A percentile compares a stretch with the other conserved stretches of the same genome.
Evolutionary conservation across 2,113 vertebrate species (phyloP).

Genomic region (Capreolus pygargus): DNA sequence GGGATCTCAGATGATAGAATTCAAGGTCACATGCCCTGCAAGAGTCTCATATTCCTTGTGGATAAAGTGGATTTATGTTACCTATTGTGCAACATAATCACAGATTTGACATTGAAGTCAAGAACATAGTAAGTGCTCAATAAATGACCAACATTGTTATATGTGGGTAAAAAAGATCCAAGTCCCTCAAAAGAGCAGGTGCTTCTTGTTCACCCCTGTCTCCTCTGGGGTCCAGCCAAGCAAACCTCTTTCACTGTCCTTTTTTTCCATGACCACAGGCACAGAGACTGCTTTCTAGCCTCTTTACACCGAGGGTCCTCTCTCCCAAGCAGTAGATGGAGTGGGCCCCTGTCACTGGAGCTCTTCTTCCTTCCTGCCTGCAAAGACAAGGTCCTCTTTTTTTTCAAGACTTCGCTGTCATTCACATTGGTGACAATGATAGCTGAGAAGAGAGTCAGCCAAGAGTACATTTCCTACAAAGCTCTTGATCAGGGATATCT

Average conservation of each 20-base stretch:
- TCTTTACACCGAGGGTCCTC: background rate
- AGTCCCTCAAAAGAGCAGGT: background rate
- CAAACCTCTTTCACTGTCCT: rapidly evolving
- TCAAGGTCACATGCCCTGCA: no score
- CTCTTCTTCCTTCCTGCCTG: background rate
- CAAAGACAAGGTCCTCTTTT: background rate
- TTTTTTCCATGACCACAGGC: no score
- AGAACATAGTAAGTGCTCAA: background rate
- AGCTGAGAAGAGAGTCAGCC: background rate
- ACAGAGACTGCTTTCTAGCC: no score
- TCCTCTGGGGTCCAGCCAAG: background rate
- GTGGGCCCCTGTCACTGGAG: background rate
- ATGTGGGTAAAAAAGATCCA: background rate
- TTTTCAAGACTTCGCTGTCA: background rate
- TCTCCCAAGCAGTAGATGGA: background rate
- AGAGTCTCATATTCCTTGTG: background rate
- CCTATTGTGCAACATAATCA: background rate
- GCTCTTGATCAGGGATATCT: background rate
- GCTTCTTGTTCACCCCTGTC: background rate
- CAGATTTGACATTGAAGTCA: background rate
- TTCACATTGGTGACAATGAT: background rate
- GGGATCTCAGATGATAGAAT: background rate
- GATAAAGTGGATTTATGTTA: background rate
- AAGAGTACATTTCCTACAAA: no score
- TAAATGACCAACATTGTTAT: background rate